A percentile compares a stretch with the other conserved stretches of the same genome.
These are phyloP conservation scores for Papilio aristodemus DNA, from an alignment of 1,140 invertebrate genomes.

Conservation along the genomic window DNA sequence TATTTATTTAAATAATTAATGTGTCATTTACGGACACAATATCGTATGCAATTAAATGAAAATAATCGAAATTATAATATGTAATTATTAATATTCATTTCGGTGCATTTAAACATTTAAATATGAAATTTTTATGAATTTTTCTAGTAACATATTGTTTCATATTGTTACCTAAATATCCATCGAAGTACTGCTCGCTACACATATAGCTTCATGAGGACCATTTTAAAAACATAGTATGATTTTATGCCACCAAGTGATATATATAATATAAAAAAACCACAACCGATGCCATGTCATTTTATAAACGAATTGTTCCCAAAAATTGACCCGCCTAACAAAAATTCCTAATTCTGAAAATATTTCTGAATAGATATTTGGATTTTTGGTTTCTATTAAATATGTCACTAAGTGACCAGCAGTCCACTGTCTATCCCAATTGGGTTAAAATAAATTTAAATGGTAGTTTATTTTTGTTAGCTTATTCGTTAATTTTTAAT, in stretches of 20 bases:
- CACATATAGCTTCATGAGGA: not conserved
- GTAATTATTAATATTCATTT: not conserved
- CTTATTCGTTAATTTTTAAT: too few relatives aligned
- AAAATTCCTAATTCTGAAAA: too few relatives aligned
- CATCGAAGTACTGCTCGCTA: not conserved
- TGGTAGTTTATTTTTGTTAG: too few relatives aligned
- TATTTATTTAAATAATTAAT: conserved; percentile 24
- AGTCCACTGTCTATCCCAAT: too few relatives aligned
- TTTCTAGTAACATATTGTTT: not conserved
- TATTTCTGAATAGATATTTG: too few relatives aligned
- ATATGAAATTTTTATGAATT: not conserved
- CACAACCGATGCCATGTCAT: not conserved
- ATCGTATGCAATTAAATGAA: not conserved
- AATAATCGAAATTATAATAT: conserved; percentile 6
- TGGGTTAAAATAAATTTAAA: too few relatives aligned
- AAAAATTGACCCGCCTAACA: too few relatives aligned
- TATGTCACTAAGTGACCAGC: too few relatives aligned
- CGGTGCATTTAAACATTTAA: conserved; percentile 22
- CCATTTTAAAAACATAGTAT: not conserved
- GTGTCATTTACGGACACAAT: conserved; percentile 29
- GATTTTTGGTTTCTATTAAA: too few relatives aligned
- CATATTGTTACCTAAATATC: not conserved
- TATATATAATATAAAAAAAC: not conserved
- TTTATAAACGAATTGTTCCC: not conserved
- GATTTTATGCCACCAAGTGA: not conserved